Evolutionary conservation across 2,797 vertebrate species (phyloP), one percentile per base, ranked within the genome.

Genomic region (Sibirionetta formosa): DNA sequence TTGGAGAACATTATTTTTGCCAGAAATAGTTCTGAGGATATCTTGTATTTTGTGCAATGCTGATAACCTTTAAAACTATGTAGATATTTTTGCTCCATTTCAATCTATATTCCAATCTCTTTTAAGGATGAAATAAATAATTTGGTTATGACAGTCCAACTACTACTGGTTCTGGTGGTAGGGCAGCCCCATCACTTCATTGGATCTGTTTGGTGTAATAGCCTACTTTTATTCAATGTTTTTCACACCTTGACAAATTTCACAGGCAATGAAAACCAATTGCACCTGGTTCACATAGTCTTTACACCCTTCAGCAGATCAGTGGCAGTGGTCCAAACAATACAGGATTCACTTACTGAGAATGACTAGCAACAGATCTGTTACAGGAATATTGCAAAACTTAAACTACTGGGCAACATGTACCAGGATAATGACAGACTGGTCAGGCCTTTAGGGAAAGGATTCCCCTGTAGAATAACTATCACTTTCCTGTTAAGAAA

Each of bases 1-100:
- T 66, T 63, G 42, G 44, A 93, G 58, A 71, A 82, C 27, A 22
- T 68, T 53, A 66, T 78, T 92, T 91, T 86, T 94, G 48, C 65
- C 77, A 94, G 79, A 94, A 85, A 66, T 66, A 79, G 33, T 63
- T 94, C 56, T 29, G 33, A 77, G 12, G 9, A 69, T 82, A 63
- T 88, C 31, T 82, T 81, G 12, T 63, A 23, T 76, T 91, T 79
- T 44, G 11, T 64, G 31, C 35, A 53, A 8, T 66, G 63, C 42
- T 70, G 63, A 63, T 72, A 70, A 86, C 38, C 36, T 93, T 82
- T 73, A 24, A 35, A 56, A 91, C 7, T 56, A 48, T 24, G 35
- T 42, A 27, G 72, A 58, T 63, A 5, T 13, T 79, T 79, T 90
- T 76, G 35, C 51, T 81, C 26, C 1, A 0, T 82, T 90, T 94